Evolutionary conservation across 2,888 invertebrate genomes (phyloP).

Genomic region (Physocephala rufipes): DNA sequence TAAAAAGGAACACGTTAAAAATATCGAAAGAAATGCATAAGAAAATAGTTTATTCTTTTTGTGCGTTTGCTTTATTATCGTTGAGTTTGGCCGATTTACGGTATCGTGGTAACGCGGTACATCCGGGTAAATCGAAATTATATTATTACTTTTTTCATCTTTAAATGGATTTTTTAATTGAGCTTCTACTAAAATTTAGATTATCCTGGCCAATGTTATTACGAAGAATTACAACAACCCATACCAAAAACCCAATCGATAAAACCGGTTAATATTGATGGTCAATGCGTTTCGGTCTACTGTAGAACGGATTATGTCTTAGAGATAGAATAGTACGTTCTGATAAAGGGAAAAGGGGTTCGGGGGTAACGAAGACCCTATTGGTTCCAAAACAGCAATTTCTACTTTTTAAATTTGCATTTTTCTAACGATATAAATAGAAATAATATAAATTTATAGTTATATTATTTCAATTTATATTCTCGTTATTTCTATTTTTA

Average conservation of each 20-base stretch:
- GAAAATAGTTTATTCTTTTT: constrained; percentile 32
- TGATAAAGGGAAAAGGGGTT: no score
- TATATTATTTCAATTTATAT: no score
- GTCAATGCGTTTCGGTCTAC: constrained; percentile 54
- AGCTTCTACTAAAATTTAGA: constrained; percentile 43
- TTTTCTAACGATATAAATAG: background rate
- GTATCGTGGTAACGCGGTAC: constrained; percentile 58
- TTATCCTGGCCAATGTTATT: constrained; percentile 59
- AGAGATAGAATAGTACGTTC: constrained; percentile 54
- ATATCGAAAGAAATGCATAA: background rate
- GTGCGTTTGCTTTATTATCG: constrained; percentile 16
- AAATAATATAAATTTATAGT: no score
- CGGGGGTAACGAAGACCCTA: no score
- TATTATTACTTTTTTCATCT: background rate
- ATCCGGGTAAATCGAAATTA: constrained; percentile 50
- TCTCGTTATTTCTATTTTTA: no score
- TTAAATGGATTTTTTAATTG: background rate
- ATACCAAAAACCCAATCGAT: constrained; percentile 58
- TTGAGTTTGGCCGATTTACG: constrained; percentile 49
- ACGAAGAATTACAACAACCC: constrained; percentile 56
- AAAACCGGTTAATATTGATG: constrained; percentile 57
- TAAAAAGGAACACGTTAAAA: background rate
- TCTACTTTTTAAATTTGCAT: constrained; percentile 1
- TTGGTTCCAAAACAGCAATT: background rate
- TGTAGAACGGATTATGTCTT: constrained; percentile 57